Conservation (phyloP, 53 echinoderm and acorn worm species). For the Pentamera pediparva region DNA sequence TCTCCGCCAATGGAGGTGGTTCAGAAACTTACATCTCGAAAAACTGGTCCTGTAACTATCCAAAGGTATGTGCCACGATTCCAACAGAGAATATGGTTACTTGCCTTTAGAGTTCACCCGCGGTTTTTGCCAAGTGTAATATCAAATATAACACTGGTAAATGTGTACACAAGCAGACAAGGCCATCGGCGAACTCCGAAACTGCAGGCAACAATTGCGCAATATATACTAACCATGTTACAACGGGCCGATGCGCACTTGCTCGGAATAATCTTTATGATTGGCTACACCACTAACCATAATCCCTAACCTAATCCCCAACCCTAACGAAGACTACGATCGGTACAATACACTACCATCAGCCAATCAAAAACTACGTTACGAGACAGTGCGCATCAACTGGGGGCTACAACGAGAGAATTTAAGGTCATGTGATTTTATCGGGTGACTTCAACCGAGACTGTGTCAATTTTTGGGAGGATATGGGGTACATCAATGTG, state of each 20-base stretch:
- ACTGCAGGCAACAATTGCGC: background rate
- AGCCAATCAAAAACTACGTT: too few species aligned
- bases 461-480: background rate
- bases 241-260: background rate
- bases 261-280: too few species aligned
- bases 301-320: too few species aligned
- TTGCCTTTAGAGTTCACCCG: background rate
- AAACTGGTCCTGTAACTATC: background rate
- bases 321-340: too few species aligned
- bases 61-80: slow-evolving; percentile 1
- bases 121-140: slow-evolving; percentile 7
- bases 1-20: background rate
- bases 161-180: slow-evolving; percentile 2
- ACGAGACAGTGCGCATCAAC: too few species aligned
- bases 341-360: too few species aligned
- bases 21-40: background rate
- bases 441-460: background rate
- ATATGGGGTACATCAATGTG: background rate
- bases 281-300: too few species aligned
- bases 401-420: background rate
- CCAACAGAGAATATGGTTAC: background rate
- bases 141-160: slow-evolving; percentile 9
- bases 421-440: background rate
- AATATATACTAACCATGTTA: background rate
- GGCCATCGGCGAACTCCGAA: slow-evolving; percentile 8